A percentile compares a stretch with the other conserved stretches of the same genome.
Evolutionary conservation across 2,113 vertebrate genomes (phyloP).

Genomic region (Martes martes): DNA sequence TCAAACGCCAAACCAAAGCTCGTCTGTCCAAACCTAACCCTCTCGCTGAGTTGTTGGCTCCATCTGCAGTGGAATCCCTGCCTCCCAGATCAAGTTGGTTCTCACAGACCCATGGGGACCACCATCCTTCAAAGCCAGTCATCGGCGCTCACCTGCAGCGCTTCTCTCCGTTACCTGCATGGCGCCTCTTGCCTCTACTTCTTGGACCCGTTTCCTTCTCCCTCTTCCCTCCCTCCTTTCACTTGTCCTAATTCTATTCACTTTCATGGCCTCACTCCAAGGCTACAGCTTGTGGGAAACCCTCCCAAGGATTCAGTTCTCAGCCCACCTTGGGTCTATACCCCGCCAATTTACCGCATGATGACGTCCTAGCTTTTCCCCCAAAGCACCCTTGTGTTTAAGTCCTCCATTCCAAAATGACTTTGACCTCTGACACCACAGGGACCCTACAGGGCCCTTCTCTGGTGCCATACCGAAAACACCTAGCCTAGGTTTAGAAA

Average conservation of each 20-base stretch:
- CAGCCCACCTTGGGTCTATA: neutral
- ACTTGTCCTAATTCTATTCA: neutral
- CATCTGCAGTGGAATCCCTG: neutral
- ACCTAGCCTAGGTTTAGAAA: neutral
- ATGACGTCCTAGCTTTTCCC: neutral
- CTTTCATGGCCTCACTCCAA: neutral
- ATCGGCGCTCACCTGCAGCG: fast-evolving
- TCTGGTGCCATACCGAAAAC: neutral
- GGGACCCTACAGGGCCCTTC: neutral
- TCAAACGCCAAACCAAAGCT: neutral
- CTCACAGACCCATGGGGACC: neutral
- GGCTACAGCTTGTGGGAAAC: neutral
- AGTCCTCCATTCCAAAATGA: neutral
- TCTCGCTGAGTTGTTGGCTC: neutral
- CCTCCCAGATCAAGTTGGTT: neutral
- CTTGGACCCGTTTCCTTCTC: neutral
- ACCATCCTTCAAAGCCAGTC: neutral
- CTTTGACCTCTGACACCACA: neutral
- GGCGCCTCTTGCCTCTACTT: neutral
- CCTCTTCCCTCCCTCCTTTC: neutral
- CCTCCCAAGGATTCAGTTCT: neutral
- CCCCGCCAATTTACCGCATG: neutral
- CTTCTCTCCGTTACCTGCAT: neutral
- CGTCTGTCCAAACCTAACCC: neutral
- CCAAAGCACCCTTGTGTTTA: neutral